phyloP scores from a whole-genome alignment of 2,888 invertebrate genomes.

The Ferrisia virgata region DNA sequence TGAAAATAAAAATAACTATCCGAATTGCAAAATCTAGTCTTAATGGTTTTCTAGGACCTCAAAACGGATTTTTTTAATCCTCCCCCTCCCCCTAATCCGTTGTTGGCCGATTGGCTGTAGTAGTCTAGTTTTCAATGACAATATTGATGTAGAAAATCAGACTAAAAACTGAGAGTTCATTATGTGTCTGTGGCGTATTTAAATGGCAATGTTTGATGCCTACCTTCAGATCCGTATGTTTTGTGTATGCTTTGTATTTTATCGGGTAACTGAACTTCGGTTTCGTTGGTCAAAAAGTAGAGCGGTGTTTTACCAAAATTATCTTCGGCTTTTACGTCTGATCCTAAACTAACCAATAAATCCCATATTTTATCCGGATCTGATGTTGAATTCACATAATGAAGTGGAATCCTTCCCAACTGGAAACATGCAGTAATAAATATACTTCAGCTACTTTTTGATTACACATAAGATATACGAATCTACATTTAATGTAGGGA shows the following conservation, averaged over 20 bases:
- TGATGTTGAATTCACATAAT: conserved; percentile 64
- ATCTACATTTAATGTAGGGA: not conserved
- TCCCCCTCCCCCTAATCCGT: too few relatives aligned
- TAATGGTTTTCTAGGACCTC: too few relatives aligned
- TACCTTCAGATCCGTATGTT: not conserved
- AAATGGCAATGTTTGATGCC: not conserved
- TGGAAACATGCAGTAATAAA: conserved; percentile 53
- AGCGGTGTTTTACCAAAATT: conserved; percentile 59
- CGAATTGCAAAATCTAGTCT: too few relatives aligned
- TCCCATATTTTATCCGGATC: conserved; percentile 63
- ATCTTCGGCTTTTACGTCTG: conserved; percentile 63
- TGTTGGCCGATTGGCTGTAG: too few relatives aligned
- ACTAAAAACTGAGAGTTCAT: too few relatives aligned
- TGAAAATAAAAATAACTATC: too few relatives aligned
- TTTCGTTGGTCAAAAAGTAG: conserved; percentile 59
- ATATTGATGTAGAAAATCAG: too few relatives aligned
- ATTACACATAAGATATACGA: not conserved
- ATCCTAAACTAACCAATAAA: conserved; percentile 61
- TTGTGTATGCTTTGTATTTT: not conserved
- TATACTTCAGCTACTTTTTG: not conserved
- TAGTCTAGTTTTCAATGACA: too few relatives aligned
- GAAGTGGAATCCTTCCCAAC: conserved; percentile 67
- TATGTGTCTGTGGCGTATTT: not conserved
- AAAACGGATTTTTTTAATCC: too few relatives aligned
- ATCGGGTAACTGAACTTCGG: conserved; percentile 58